Evolutionary conservation across 2,888 invertebrate genomes (phyloP), one percentile per base, ranked within the genome.

Genomic region (Pterostichus niger): DNA sequence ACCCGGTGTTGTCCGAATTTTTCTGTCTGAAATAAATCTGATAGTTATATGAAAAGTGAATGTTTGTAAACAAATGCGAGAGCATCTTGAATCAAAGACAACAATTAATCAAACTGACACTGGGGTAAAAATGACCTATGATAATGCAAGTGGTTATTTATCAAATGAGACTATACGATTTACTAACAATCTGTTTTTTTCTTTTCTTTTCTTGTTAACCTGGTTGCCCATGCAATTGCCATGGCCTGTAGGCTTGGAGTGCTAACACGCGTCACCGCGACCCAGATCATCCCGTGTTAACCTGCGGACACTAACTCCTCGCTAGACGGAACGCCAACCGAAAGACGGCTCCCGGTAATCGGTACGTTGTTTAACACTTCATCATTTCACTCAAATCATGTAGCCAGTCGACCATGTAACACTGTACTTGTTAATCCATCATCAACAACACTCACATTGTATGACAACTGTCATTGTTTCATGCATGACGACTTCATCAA

Each of bases 171-270:
- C 61, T 79, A 80, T 81, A 81, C 56, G 73, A 75, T 82, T 59
- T 83, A 83, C 73, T 73, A 78, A 90, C 90, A 90, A 90, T 88
- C 89, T 89, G 89, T 82, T 88, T 40, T 40, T 40, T 87, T 88
- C 88, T 89, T 90, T 89, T 89, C 89, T 89, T 89, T 90, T 90
- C 89, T 89, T 90, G 89, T 89, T 90, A 89, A 90, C 89, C 89
- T 88, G 89, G 89, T 89, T 89, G 89, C 89, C 89, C 89, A 78
- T 54, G 54, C 76, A 73, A 54, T 59, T 75, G 76, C 83, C 64
- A 77, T 82, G 89, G 89, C 89, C 89, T 89, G 88, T 94, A 94
- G 94, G 94, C 94, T 92, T 92, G 92, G 94, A 94, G 94, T 94
- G 94, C 94, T 94, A 94, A 94, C 93, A 83, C 15, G 87, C 88